Evolutionary conservation across 2,113 vertebrate genomes (phyloP).

Genomic region (Cyanoramphus novaezelandiae): DNA sequence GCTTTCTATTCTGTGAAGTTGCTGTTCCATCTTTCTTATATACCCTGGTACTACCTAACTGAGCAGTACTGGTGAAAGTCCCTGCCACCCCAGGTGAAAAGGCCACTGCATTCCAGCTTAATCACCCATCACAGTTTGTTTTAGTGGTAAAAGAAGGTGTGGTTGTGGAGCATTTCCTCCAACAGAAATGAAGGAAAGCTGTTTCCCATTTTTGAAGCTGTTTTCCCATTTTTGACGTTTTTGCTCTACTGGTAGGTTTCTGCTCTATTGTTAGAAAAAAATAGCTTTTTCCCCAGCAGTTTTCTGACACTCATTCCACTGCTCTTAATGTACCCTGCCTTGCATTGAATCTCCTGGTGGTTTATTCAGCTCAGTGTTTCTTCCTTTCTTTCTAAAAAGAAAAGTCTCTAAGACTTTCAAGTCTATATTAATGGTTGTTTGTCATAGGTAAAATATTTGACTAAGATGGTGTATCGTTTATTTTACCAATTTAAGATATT

Average conservation of each 20-base stretch:
- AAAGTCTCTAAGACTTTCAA: not conserved
- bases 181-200: not conserved
- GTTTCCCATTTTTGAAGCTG: not conserved
- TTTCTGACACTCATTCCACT: not conserved
- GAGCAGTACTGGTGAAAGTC: not conserved
- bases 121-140: not conserved
- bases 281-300: not conserved
- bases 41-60: not conserved
- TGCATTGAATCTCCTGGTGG: not conserved
- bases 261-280: not conserved
- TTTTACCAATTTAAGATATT: not conserved
- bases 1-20: not conserved
- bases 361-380: not conserved
- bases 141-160: not conserved
- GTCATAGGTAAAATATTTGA: not conserved
- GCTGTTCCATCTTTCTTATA: not conserved
- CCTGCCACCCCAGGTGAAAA: not conserved
- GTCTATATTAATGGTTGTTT: not conserved
- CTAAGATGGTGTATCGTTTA: not conserved
- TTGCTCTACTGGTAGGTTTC: not conserved
- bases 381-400: not conserved
- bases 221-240: not conserved
- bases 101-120: not conserved
- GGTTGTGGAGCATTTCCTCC: not conserved
- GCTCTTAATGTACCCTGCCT: not conserved